These are phyloP conservation scores for Centropristis striata DNA, from an alignment of 2,113 vertebrate species.

Conservation along the genomic window DNA sequence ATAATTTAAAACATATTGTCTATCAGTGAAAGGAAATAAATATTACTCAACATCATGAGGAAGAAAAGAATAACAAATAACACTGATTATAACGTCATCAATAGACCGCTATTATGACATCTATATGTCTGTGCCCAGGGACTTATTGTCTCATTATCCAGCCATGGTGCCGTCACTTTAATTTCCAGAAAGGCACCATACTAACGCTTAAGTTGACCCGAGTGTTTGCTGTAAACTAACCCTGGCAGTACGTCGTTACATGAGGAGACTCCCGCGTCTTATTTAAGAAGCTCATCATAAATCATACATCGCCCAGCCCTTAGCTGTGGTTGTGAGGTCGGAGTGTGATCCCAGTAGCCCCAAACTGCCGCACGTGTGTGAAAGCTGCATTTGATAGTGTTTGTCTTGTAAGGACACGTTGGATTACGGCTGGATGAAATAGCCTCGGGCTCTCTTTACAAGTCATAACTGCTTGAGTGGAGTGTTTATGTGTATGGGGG, in stretches of 20 bases:
- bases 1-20: not conserved
- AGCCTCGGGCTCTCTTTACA: constrained; percentile 49
- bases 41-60: not conserved
- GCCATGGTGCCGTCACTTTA: not conserved
- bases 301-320: constrained; percentile 30
- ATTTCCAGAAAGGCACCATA: not conserved
- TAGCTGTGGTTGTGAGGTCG: constrained; percentile 9
- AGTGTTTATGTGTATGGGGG: constrained; percentile 23
- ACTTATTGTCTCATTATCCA: no score
- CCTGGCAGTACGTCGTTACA: constrained; percentile 30
- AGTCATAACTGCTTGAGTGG: constrained; percentile 46
- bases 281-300: constrained; percentile 41
- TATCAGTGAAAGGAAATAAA: not conserved
- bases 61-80: not conserved
- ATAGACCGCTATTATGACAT: not conserved
- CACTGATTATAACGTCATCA: not conserved
- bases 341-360: constrained; percentile 38
- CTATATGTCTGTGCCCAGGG: no score
- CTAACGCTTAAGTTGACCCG: not conserved
- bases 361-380: constrained; percentile 25
- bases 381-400: constrained; percentile 40
- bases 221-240: constrained; percentile 28
- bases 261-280: not conserved
- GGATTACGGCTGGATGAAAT: constrained; percentile 50
- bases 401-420: constrained; percentile 39